Evolutionary conservation across 2,113 vertebrate genomes (phyloP).

Genomic region (Helogale parvula): DNA sequence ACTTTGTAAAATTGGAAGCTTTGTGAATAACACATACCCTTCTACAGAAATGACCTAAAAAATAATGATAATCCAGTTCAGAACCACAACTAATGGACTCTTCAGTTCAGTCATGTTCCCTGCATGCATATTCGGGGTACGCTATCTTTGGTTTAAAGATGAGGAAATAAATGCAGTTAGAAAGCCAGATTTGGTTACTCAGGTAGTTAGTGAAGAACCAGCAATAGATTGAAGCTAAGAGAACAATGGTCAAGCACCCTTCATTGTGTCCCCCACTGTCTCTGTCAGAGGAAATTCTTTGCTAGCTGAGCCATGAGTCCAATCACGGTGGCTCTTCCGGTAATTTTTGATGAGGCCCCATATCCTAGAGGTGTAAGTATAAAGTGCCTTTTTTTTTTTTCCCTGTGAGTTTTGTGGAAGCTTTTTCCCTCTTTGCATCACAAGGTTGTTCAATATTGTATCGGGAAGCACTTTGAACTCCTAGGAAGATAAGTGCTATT

Average conservation of each 20-base stretch:
- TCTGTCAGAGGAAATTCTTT: neutral
- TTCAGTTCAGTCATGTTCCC: neutral
- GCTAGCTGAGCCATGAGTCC: neutral
- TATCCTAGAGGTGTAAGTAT: neutral
- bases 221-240: neutral
- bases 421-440: conserved; percentile 6
- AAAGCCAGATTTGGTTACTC: neutral
- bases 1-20: neutral
- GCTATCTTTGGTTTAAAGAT: neutral
- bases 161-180: neutral
- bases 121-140: neutral
- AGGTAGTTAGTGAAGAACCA: neutral
- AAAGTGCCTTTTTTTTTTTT: neutral
- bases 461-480: conserved; percentile 73
- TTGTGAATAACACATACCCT: neutral
- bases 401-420: neutral
- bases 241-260: neutral
- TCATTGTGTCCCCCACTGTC: neutral
- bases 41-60: neutral
- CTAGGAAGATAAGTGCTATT: conserved; percentile 71
- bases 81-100: neutral
- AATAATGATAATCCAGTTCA: neutral
- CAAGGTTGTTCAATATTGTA: conserved; percentile 60
- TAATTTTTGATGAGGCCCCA: neutral
- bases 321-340: neutral